A percentile compares a stretch with the other conserved stretches of the same genome.
Conservation (phyloP, 2,797 vertebrate species). For the Toxotes lorentzi region DNA sequence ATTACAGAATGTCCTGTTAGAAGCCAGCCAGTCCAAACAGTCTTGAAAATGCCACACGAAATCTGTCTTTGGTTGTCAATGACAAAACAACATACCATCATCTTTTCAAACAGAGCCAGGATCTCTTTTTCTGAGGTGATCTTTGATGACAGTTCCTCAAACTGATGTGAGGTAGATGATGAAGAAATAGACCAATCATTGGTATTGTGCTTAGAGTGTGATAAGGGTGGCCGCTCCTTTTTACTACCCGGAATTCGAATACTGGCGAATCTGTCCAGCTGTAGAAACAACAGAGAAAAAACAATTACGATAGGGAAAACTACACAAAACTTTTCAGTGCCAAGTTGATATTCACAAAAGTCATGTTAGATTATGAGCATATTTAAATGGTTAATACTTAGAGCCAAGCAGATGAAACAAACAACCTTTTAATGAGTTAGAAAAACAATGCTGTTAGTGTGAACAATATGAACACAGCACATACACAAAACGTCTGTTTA, state of each 20-base stretch:
- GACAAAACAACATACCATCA: conserved; percentile 91
- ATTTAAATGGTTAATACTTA: conserved; percentile 13
- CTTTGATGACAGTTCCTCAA: conserved; percentile 87
- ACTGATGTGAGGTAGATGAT: conserved; percentile 81
- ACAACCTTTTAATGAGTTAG: conserved; percentile 17
- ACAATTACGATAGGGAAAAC: conserved; percentile 29
- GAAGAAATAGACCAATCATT: conserved; percentile 84
- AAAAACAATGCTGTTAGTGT: conserved; percentile 23
- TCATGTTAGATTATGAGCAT: conserved; percentile 4
- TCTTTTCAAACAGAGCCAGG: conserved; percentile 95
- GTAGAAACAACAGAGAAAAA: conserved; percentile 36
- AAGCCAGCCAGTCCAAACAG: too few relatives aligned
- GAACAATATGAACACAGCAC: conserved; percentile 26
- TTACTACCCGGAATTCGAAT: conserved; percentile 95
- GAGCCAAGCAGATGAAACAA: conserved; percentile 5
- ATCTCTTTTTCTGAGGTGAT: conserved; percentile 92
- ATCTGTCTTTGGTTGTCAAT: background rate
- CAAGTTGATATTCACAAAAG: background rate
- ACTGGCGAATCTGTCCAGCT: conserved; percentile 97
- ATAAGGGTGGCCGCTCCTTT: conserved; percentile 90
- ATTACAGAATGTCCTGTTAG: too few relatives aligned
- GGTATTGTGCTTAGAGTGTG: conserved; percentile 84
- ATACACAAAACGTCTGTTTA: conserved; percentile 6
- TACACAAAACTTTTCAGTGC: background rate
- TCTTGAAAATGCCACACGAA: background rate